Conservation (phyloP, 2,888 invertebrate genomes). For the Drosophila nr. fundita region DNA sequence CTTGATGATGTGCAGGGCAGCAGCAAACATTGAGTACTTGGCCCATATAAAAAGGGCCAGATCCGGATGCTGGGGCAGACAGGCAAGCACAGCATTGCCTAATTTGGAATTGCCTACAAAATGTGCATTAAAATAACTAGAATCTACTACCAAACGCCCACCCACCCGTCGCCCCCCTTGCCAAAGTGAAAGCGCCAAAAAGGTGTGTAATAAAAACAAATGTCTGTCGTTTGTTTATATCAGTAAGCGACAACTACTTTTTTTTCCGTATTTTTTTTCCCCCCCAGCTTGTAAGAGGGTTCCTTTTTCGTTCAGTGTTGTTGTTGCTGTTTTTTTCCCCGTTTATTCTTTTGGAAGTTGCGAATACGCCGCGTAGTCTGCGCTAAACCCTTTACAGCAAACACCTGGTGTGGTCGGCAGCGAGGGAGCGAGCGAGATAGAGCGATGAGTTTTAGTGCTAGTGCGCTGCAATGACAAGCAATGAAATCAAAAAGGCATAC, state of each 20-base stretch:
- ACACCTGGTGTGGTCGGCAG: conserved; percentile 71
- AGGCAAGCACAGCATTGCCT: conserved; percentile 75
- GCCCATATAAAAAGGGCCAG: conserved; percentile 48
- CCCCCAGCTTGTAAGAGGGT: not conserved
- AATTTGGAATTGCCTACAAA: conserved; percentile 83
- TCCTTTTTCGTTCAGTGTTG: not conserved
- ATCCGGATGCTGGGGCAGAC: conserved; percentile 22
- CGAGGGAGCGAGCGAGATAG: not conserved
- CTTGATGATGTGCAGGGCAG: conserved; percentile 54
- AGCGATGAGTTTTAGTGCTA: conserved; percentile 49
- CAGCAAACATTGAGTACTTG: conserved; percentile 47
- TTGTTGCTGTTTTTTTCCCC: not conserved
- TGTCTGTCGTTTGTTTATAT: conserved; percentile 85
- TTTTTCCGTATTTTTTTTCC: not conserved
- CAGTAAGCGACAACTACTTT: conserved; percentile 73
- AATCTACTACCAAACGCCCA: conserved; percentile 67
- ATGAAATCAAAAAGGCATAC: conserved; percentile 62
- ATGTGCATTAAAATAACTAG: conserved; percentile 83
- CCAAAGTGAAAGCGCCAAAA: conserved; percentile 57
- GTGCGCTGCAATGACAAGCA: conserved; percentile 54
- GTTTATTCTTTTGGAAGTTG: conserved; percentile 29
- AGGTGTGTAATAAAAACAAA: conserved; percentile 85
- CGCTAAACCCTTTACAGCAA: conserved; percentile 55
- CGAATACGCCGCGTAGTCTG: conserved; percentile 51
- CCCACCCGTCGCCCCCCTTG: not conserved